Base-by-base conservation (phyloP, 2,797 vertebrate species). In the Caiman crocodilus region DNA sequence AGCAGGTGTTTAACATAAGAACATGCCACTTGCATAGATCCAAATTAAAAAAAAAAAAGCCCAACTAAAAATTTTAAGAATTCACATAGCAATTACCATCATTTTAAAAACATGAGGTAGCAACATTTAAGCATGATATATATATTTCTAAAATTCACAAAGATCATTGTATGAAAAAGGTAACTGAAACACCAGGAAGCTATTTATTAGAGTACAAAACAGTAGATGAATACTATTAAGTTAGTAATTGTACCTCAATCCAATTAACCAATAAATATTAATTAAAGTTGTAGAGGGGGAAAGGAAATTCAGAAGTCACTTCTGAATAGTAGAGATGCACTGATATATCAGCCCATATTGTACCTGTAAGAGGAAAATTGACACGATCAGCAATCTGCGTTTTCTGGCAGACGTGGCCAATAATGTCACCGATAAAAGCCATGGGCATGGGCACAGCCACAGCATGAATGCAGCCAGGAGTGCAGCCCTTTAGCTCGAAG, bases 241-340 rank as follows among this genome's bases (percentile, higher is more conserved):
- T 64, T 23, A n/a, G n/a, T n/a, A n/a, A n/a, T n/a, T n/a, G n/a
- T n/a, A n/a, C n/a, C n/a, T n/a, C n/a, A n/a, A n/a, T n/a, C n/a
- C n/a, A n/a, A n/a, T n/a, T n/a, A n/a, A 67, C 5, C 57, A 18
- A 0, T 2, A 35, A 55, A 6, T 13, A 1, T 35, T 67, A 2
- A 1, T 64, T 75, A 78, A 86, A 30, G 63, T 11, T 26, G 56
- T 2, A 3, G 1, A 88, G 4, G 1, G 58, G 23, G 16, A 67
- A n/a, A 86, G 75, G 71, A 74, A 25, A 26, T 0, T 56, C 11
- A 18, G 2, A 7, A 75, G 16, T 78, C 0, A 57, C 11, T 84
- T 87, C 58, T 59, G 50, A 82, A 32, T 32, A 18, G 14, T 3
- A 56, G 1, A 80, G 71, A 32, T 10, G 42, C 42, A 50, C 42